These are phyloP conservation scores for Cochlearius cochlearius DNA, from an alignment of 2,113 vertebrate species.

Conservation along the genomic window DNA sequence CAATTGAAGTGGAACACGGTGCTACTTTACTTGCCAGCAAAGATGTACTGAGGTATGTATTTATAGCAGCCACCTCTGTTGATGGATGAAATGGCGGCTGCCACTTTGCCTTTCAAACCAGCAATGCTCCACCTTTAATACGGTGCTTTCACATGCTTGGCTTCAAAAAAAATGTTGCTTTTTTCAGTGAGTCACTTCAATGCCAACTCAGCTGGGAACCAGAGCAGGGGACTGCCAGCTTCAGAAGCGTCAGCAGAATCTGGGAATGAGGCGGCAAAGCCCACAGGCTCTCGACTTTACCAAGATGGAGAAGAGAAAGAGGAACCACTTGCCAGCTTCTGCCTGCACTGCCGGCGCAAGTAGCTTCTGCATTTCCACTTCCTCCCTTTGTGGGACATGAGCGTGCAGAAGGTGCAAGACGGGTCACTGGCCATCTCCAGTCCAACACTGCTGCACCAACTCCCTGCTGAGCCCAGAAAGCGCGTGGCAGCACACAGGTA, in stretches of 20 bases:
- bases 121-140: background rate
- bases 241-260: background rate
- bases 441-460: fast-evolving
- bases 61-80: background rate
- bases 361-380: conserved; percentile 2
- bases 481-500: background rate
- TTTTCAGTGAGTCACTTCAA: background rate
- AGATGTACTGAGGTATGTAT: background rate
- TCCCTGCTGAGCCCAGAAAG: background rate
- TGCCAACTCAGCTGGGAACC: background rate
- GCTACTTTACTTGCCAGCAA: background rate
- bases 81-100: background rate
- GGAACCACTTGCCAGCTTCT: background rate
- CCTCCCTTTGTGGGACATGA: background rate
- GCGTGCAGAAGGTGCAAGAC: background rate
- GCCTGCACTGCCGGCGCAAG: background rate
- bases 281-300: background rate
- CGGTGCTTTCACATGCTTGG: background rate
- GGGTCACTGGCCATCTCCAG: background rate
- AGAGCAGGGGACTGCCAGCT: background rate
- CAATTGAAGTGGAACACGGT: background rate
- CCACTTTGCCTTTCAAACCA: background rate
- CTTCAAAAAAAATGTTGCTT: background rate
- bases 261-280: background rate
- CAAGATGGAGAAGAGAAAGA: background rate